A percentile compares a stretch with the other conserved stretches of the same genome.
phyloP scores from a whole-genome alignment of 37 sponge, comb jelly and placozoan genomes.

The Trichoplax adhaerens region DNA sequence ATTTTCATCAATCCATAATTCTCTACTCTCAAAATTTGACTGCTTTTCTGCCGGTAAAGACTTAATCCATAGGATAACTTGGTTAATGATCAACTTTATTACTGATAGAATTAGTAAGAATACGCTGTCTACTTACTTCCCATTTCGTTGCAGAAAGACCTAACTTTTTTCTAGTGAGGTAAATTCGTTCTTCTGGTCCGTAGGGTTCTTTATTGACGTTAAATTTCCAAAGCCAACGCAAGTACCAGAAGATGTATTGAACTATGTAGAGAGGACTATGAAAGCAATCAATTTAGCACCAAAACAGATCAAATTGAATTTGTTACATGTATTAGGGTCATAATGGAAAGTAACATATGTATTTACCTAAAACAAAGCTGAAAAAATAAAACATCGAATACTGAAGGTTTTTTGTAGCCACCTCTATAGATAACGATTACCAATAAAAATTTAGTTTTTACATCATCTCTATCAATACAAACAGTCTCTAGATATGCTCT shows the following conservation, averaged over 20 bases:
- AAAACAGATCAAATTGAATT: neutral
- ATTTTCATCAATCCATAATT: conserved; percentile 39
- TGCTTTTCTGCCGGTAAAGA: conserved; percentile 6
- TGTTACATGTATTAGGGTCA: neutral
- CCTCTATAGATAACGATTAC: conserved; percentile 10
- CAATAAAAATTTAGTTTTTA: neutral
- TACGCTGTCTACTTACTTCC: conserved; percentile 20
- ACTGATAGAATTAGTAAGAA: neutral
- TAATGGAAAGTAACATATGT: too few relatives aligned
- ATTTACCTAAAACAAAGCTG: conserved; percentile 25
- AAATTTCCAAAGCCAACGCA: conserved; percentile 36
- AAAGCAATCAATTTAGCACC: neutral
- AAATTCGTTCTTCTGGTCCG: conserved; percentile 31
- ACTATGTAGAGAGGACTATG: conserved; percentile 29
- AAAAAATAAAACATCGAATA: conserved; percentile 32
- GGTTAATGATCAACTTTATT: neutral
- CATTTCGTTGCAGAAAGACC: conserved; percentile 17
- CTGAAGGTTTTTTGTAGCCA: conserved; percentile 29
- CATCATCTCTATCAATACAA: neutral
- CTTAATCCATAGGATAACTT: neutral
- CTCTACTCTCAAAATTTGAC: conserved; percentile 8
- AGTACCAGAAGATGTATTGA: conserved; percentile 22
- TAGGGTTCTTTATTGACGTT: conserved; percentile 14
- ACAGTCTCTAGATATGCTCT: neutral
- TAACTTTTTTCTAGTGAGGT: conserved; percentile 29